phyloP scores from a whole-genome alignment of 2,797 vertebrate genomes.

The Danionella dracula region DNA sequence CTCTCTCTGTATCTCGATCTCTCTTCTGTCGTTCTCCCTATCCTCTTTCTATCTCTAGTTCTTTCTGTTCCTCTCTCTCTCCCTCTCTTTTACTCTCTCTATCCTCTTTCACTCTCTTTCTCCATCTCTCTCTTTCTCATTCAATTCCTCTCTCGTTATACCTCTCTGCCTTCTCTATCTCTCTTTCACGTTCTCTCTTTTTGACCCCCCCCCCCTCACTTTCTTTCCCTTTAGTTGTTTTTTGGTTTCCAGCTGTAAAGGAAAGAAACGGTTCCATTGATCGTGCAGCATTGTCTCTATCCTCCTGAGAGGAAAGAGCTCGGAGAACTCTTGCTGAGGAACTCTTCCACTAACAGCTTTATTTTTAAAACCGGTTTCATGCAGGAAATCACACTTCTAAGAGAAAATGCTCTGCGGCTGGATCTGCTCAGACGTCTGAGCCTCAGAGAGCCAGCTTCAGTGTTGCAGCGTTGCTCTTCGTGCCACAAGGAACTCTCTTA shows the following conservation, averaged over 20 bases:
- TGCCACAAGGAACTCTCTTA: no score
- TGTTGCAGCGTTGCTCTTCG: neutral
- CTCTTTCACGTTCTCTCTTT: no score
- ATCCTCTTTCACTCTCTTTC: no score
- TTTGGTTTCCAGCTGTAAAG: neutral
- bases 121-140: no score
- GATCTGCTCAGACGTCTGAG: neutral
- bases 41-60: no score
- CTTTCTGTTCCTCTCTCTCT: no score
- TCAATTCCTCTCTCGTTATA: no score
- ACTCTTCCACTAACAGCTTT: slow-evolving; percentile 6
- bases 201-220: no score
- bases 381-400: slow-evolving; percentile 28
- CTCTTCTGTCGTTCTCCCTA: no score
- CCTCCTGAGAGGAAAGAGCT: slow-evolving; percentile 26
- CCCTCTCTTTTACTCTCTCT: no score
- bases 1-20: no score
- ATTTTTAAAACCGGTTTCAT: neutral
- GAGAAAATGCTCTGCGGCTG: slow-evolving; percentile 8
- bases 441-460: neutral
- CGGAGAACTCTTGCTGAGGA: neutral
- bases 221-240: neutral
- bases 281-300: slow-evolving; percentile 18
- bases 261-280: neutral
- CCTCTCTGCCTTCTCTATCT: no score